Conservation (phyloP, 2,888 invertebrate genomes). For the Meandrusa payeni region DNA sequence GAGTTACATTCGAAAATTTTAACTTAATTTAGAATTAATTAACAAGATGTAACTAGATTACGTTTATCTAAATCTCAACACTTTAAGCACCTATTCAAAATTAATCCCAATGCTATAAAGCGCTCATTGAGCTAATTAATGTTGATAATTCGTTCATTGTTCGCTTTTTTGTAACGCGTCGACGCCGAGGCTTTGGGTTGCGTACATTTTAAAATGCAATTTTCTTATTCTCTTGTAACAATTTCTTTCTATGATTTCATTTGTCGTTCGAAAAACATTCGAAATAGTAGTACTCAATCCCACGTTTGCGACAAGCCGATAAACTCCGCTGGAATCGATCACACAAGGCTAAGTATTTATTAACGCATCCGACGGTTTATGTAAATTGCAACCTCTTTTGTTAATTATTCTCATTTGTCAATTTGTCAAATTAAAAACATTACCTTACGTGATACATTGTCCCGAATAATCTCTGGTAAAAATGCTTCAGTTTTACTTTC, state of each 20-base stretch:
- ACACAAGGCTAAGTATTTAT: no score
- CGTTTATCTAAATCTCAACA: constrained; percentile 16
- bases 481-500: no score
- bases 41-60: constrained; percentile 10
- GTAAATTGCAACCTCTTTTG: constrained; percentile 38
- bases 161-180: constrained; percentile 7
- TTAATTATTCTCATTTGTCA: no score
- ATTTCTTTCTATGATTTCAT: constrained; percentile 18
- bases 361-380: constrained; percentile 49
- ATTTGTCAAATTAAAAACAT: no score
- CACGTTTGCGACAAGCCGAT: no score
- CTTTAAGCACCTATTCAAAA: constrained; percentile 14
- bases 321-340: constrained; percentile 59
- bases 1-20: no score
- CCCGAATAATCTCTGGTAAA: no score
- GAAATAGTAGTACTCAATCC: constrained; percentile 28
- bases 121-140: constrained; percentile 14
- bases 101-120: constrained; percentile 15
- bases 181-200: constrained; percentile 7
- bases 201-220: constrained; percentile 9
- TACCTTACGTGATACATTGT: no score
- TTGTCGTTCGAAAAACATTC: constrained; percentile 5
- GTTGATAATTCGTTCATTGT: constrained; percentile 17
- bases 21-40: constrained; percentile 13
- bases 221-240: constrained; percentile 12